Evolutionary conservation across 2,888 invertebrate genomes (phyloP).

Genomic region (Phengaris arion): DNA sequence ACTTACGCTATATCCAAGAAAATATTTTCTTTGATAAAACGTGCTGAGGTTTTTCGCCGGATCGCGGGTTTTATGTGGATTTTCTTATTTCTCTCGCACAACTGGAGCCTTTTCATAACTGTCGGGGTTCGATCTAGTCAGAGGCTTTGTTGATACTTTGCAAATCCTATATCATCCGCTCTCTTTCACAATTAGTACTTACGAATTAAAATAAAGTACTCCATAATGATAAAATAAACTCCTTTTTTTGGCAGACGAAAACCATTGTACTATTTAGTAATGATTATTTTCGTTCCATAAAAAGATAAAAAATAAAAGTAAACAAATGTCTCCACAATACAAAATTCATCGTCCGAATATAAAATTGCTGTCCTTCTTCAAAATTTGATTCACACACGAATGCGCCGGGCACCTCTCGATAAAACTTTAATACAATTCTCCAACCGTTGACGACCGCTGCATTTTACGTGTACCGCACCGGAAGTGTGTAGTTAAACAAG

Average conservation of each 20-base stretch:
- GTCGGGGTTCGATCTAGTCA: slow-evolving; percentile 63
- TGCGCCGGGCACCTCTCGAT: slow-evolving; percentile 44
- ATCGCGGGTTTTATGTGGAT: slow-evolving; percentile 60
- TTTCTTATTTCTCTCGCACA: slow-evolving; percentile 54
- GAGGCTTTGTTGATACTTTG: slow-evolving; percentile 52
- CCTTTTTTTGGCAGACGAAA: background rate
- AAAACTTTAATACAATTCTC: slow-evolving; percentile 47
- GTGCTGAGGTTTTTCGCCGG: slow-evolving; percentile 60
- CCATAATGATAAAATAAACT: background rate
- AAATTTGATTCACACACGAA: slow-evolving; percentile 42
- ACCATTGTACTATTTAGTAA: background rate
- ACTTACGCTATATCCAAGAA: slow-evolving; percentile 63
- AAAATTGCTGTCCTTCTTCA: slow-evolving; percentile 33
- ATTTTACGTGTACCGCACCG: slow-evolving; percentile 54
- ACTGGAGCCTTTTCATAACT: slow-evolving; percentile 71
- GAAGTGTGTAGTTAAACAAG: slow-evolving; percentile 74
- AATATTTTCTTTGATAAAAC: slow-evolving; percentile 66
- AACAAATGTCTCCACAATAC: background rate
- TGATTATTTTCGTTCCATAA: too few species aligned
- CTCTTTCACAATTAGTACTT: slow-evolving; percentile 35
- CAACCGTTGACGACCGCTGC: slow-evolving; percentile 59
- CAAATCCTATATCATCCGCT: slow-evolving; percentile 57
- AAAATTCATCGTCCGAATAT: slow-evolving; percentile 19
- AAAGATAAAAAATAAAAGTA: background rate
- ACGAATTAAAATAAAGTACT: background rate